Conservation (phyloP, 2,113 vertebrate species). For the Chaetodon trifascialis region DNA sequence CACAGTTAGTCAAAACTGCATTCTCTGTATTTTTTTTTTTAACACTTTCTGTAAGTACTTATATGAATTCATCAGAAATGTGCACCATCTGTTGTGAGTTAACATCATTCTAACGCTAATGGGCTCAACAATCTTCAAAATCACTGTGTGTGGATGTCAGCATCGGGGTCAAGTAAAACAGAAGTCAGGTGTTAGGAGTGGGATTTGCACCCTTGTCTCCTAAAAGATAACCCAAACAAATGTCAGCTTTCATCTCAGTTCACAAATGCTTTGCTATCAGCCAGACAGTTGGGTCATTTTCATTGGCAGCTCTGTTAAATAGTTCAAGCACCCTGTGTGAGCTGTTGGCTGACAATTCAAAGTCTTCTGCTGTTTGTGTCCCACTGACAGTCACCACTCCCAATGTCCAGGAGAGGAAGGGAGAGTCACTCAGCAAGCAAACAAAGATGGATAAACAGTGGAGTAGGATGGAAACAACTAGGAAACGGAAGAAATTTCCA, state of each 20-base stretch:
- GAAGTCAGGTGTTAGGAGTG: not conserved
- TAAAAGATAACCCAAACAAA: conserved; percentile 23
- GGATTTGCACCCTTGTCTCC: not conserved
- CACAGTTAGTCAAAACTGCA: not conserved
- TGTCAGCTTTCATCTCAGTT: conserved; percentile 17
- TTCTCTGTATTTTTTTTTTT: no score
- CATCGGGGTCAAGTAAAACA: not conserved
- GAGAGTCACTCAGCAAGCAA: conserved; percentile 13
- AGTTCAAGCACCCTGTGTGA: conserved; percentile 2
- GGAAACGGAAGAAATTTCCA: not conserved
- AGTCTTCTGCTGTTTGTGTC: conserved; percentile 37
- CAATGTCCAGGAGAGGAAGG: not conserved
- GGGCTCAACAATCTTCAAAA: not conserved
- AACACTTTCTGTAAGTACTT: not conserved
- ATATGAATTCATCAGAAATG: not conserved
- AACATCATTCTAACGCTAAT: no score
- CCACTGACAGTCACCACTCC: conserved; percentile 10
- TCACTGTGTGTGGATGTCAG: not conserved
- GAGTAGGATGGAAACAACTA: not conserved
- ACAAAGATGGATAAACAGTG: conserved; percentile 19
- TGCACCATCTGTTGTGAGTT: not conserved
- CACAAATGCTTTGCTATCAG: conserved; percentile 21
- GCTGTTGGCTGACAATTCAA: conserved; percentile 42
- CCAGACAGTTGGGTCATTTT: conserved; percentile 4
- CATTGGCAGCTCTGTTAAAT: conserved; percentile 29